Base-by-base conservation (phyloP, 1,140 invertebrate species). In the Calliphora vicina region DNA sequence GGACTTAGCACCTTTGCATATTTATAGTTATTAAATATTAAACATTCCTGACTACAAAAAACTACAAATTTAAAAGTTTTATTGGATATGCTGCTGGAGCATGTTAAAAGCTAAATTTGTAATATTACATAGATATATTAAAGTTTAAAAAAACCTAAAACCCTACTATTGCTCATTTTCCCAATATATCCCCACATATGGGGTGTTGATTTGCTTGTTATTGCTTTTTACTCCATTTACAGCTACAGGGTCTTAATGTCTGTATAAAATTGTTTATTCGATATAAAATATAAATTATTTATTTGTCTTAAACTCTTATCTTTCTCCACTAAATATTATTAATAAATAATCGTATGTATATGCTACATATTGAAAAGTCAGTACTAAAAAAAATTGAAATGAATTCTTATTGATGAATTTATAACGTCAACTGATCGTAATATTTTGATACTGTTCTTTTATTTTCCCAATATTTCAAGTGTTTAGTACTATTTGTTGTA, bases 401-500 rank as follows among this genome's bases (percentile, higher is more conserved):
- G 20, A 45, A 43, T 78, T 78, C 74, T 78, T 78, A 78, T 78
- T 78, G 74, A 78, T 78, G 74, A 78, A 78, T 78, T 78, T 78
- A 78, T 78, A 78, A 78, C 74, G 74, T 78, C 74, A 78, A 78
- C 35, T 43, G 74, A 78, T 78, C 74, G 74, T 78, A 43, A 45
- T 45, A 43, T 78, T 78, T 43, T 23, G 74, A 78, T 78, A 78
- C 74, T 78, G 74, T 43, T 43, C 9, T 45, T n/a, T 78, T 74
- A 23, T 78, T 78, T 20, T n/a, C n/a, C 20, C 35, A 78, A 43
- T 45, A 78, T 43, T 78, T 42, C 42, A 78, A 78, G 17, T 76
- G 73, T 25, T 35, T 43, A 43, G 35, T 78, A 35, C 35, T 35
- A n/a, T 76, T 76, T 76, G 4, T 74, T 6, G 27, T 74, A 17